Base-by-base conservation (phyloP, 1,140 invertebrate species). In the Charaxes varanes region DNA sequence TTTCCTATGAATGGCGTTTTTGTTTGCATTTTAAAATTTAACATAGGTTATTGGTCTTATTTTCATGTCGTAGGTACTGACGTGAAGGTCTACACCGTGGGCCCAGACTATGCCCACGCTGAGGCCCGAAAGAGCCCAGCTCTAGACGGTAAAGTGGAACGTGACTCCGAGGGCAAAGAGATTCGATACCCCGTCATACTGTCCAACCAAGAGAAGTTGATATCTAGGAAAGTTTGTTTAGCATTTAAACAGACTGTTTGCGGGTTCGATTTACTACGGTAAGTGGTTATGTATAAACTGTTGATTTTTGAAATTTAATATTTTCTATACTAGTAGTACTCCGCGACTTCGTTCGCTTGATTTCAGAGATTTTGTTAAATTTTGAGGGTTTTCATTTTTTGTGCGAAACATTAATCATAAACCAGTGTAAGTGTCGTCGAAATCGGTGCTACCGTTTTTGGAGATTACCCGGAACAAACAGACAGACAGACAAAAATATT, bases 231-330 rank as follows among this genome's bases (percentile, higher is more conserved):
- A 87, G 97, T 99, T 4, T 99, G 97, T 68, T 82, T 97, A 23
- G 97, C 97, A 6, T 99, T 99, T 76, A 97, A 98, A 85, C 98
- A 99, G 88, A 99, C 96, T 21, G 98, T 99, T 2, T 99, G 98
- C 85, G 98, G 98, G 7, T 99, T 99, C 85, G 98, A 99, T 89
- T 88, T 99, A 15, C 86, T 99, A 7, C 91, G 93, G 92, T 93
- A 76, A 65, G 52, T 31, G 18, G 8, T 34, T 30, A 8, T n/a
- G n/a, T n/a, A 7, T 5, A 8, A 15, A 26, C 3, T 18, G n/a
- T n/a, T n/a, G n/a, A n/a, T n/a, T n/a, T n/a, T n/a, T n/a, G n/a
- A n/a, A n/a, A n/a, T n/a, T n/a, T n/a, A n/a, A n/a, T n/a, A n/a
- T n/a, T n/a, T n/a, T n/a, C n/a, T n/a, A n/a, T n/a, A n/a, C n/a